A percentile compares a stretch with the other conserved stretches of the same genome.
phyloP scores from a whole-genome alignment of 1,140 invertebrate genomes.

The Dinoponera quadriceps region DNA sequence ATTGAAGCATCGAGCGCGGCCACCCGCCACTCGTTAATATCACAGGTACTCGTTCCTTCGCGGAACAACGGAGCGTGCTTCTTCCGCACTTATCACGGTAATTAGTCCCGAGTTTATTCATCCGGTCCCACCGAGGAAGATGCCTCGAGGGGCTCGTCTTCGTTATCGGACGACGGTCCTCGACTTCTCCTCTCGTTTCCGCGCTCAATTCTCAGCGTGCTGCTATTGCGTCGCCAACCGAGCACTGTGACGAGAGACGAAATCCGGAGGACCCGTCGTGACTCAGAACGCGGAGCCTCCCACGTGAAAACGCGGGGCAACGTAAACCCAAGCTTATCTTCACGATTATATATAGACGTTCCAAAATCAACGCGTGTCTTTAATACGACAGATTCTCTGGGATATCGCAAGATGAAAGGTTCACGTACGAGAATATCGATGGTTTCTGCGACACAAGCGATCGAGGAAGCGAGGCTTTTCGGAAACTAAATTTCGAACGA shows the following conservation, averaged over 20 bases:
- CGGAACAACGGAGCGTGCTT: slow-evolving; percentile 17
- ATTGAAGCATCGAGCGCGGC: slow-evolving; percentile 37
- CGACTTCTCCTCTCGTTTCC: slow-evolving; percentile 40
- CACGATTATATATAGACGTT: too few species aligned
- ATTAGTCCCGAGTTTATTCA: slow-evolving; percentile 56
- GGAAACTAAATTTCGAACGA: too few species aligned
- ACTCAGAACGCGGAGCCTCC: neutral
- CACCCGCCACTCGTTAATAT: slow-evolving; percentile 50
- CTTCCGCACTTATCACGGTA: slow-evolving; percentile 54
- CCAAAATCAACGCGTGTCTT: too few species aligned
- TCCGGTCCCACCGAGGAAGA: neutral
- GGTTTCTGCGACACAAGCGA: too few species aligned
- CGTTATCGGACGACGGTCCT: slow-evolving; percentile 48
- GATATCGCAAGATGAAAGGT: too few species aligned
- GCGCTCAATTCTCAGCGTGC: neutral
- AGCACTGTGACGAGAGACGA: neutral
- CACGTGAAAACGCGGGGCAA: too few species aligned
- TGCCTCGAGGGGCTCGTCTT: slow-evolving; percentile 39
- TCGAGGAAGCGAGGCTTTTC: too few species aligned
- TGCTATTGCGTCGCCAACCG: neutral
- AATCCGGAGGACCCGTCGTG: neutral
- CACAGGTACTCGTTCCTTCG: slow-evolving; percentile 2
- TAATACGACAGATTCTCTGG: too few species aligned
- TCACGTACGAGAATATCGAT: too few species aligned
- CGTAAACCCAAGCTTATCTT: too few species aligned